Percentiles rank a stretch among this genome's conserved stretches.
Evolutionary conservation across 2,888 invertebrate genomes (phyloP).

Genomic region (Epirrita christyi): DNA sequence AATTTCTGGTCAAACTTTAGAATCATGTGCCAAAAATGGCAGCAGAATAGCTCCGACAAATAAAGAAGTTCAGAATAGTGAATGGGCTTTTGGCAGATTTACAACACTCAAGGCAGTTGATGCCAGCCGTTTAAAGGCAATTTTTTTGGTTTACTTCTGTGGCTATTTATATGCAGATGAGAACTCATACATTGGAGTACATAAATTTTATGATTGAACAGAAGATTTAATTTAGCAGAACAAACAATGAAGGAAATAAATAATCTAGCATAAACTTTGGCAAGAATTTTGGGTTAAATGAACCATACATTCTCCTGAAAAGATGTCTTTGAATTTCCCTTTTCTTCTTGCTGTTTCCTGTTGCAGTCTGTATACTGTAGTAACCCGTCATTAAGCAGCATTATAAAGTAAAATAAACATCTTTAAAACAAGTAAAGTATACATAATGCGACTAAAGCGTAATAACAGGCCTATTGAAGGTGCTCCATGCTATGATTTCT

Average conservation of each 20-base stretch:
- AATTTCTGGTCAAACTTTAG: background rate
- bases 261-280: slow-evolving; percentile 78
- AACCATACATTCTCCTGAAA: slow-evolving; percentile 93
- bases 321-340: slow-evolving; percentile 94
- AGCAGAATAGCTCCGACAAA: no score
- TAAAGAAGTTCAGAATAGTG: no score
- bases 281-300: slow-evolving; percentile 70
- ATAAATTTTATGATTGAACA: slow-evolving; percentile 32
- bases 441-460: slow-evolving; percentile 77
- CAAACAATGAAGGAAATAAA: slow-evolving; percentile 59
- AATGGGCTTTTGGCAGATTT: slow-evolving; percentile 3
- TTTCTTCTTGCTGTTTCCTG: slow-evolving; percentile 92
- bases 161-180: slow-evolving; percentile 49
- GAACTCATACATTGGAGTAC: slow-evolving; percentile 37
- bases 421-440: slow-evolving; percentile 79
- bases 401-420: slow-evolving; percentile 82
- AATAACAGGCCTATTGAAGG: slow-evolving; percentile 73
- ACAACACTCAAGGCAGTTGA: slow-evolving; percentile 11
- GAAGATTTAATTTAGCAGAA: slow-evolving; percentile 44
- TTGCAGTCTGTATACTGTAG: slow-evolving; percentile 91
- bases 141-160: slow-evolving; percentile 37
- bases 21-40: slow-evolving; percentile 6
- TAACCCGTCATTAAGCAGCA: slow-evolving; percentile 87
- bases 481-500: slow-evolving; percentile 67
- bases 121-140: slow-evolving; percentile 38